Percentiles rank a stretch among this genome's conserved stretches.
phyloP scores from a whole-genome alignment of 1,140 invertebrate genomes.

The Macrosteles quadrilineatus region DNA sequence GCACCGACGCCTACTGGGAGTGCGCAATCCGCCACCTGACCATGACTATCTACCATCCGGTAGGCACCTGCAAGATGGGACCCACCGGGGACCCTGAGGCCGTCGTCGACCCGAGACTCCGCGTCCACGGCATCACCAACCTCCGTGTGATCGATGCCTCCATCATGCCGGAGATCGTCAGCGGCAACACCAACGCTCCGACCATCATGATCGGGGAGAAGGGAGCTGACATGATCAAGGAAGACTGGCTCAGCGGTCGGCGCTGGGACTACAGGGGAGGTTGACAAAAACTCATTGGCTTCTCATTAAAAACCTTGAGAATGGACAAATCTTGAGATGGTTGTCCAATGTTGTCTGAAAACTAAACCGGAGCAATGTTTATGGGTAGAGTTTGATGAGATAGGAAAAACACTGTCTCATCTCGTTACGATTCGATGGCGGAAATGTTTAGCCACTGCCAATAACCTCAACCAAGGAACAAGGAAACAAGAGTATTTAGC shows the following conservation, averaged over 20 bases:
- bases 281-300: constrained; percentile 37
- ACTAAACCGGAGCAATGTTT: too few relatives aligned
- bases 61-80: constrained; percentile 85
- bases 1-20: constrained; percentile 78
- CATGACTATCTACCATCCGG: constrained; percentile 85
- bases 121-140: constrained; percentile 74
- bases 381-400: too few relatives aligned
- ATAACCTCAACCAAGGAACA: too few relatives aligned
- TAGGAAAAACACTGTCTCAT: too few relatives aligned
- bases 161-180: constrained; percentile 82
- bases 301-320: constrained; percentile 41
- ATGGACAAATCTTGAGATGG: too few relatives aligned
- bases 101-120: constrained; percentile 78
- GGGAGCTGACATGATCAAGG: constrained; percentile 78
- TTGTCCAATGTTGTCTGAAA: too few relatives aligned
- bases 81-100: constrained; percentile 69
- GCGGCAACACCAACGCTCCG: constrained; percentile 83
- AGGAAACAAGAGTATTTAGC: too few relatives aligned
- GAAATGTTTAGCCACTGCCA: too few relatives aligned
- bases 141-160: constrained; percentile 85
- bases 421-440: too few relatives aligned
- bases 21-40: constrained; percentile 82
- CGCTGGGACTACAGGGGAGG: constrained; percentile 16
- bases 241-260: constrained; percentile 60
- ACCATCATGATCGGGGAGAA: constrained; percentile 87